Evolutionary conservation across 1,140 invertebrate species (phyloP).

Genomic region (Trachymyrmex septentrionalis): DNA sequence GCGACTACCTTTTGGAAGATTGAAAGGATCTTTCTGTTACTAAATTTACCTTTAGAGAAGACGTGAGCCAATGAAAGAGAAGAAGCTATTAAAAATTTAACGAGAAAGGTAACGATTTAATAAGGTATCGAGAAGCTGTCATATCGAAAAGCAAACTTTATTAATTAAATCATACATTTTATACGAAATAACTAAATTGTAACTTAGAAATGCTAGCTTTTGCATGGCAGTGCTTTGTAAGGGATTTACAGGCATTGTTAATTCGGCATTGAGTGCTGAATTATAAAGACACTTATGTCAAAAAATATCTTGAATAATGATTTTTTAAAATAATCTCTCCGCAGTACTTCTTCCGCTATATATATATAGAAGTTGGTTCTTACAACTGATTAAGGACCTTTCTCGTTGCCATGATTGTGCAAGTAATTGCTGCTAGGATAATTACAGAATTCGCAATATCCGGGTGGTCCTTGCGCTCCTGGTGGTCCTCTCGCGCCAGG

Average conservation of each 20-base stretch:
- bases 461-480: constrained; percentile 88
- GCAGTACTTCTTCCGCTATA: neutral
- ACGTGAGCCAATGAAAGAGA: no score
- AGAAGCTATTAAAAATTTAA: no score
- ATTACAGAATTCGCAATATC: constrained; percentile 89
- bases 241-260: neutral
- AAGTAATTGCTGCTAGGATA: constrained; percentile 77
- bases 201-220: neutral
- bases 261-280: neutral
- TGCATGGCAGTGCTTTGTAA: constrained; percentile 21
- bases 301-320: constrained; percentile 1
- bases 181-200: neutral
- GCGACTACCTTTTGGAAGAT: no score
- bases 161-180: constrained; percentile 33
- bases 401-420: constrained; percentile 73
- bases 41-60: no score
- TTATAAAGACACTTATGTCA: neutral
- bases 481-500: constrained; percentile 86
- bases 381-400: constrained; percentile 66
- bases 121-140: no score
- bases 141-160: constrained; percentile 12
- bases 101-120: no score
- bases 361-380: neutral
- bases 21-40: no score
- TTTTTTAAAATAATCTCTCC: neutral